Evolutionary conservation across 2,797 vertebrate genomes (phyloP).

Genomic region (Halcyon badia): DNA sequence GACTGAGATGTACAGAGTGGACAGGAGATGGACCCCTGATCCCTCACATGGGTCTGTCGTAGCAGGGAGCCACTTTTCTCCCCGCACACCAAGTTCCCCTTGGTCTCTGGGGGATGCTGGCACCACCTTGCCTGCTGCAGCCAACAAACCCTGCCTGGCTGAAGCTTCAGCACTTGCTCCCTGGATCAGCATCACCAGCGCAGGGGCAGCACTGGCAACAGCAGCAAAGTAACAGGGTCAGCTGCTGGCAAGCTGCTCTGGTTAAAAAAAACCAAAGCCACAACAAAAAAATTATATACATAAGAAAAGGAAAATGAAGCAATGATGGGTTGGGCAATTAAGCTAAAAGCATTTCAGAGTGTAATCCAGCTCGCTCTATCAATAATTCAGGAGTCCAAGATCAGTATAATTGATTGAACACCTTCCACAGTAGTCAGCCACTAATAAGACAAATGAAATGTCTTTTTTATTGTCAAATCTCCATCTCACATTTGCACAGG

Average conservation of each 20-base stretch:
- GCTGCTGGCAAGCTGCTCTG: not conserved
- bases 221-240: not conserved
- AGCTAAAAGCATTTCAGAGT: constrained; percentile 90
- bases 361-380: constrained; percentile 74
- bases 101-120: not conserved
- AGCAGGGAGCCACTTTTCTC: not conserved
- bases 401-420: constrained; percentile 79
- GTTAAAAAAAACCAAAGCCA: constrained; percentile 46
- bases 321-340: constrained; percentile 87
- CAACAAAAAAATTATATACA: constrained; percentile 35
- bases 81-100: accelerated
- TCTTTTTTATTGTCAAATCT: constrained; percentile 71
- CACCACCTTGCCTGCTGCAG: not conserved
- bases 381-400: constrained; percentile 76
- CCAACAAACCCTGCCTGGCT: accelerated
- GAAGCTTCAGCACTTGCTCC: constrained; percentile 75
- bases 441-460: constrained; percentile 84
- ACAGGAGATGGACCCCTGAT: not conserved
- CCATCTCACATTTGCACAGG: constrained; percentile 69
- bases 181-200: not conserved
- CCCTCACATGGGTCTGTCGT: accelerated
- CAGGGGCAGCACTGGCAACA: not conserved
- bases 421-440: constrained; percentile 71
- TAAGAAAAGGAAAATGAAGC: constrained; percentile 67
- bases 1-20: not conserved